These are phyloP conservation scores for Caenorhabditis drosophilae DNA, from an alignment of 2,888 invertebrate species.

Conservation along the genomic window DNA sequence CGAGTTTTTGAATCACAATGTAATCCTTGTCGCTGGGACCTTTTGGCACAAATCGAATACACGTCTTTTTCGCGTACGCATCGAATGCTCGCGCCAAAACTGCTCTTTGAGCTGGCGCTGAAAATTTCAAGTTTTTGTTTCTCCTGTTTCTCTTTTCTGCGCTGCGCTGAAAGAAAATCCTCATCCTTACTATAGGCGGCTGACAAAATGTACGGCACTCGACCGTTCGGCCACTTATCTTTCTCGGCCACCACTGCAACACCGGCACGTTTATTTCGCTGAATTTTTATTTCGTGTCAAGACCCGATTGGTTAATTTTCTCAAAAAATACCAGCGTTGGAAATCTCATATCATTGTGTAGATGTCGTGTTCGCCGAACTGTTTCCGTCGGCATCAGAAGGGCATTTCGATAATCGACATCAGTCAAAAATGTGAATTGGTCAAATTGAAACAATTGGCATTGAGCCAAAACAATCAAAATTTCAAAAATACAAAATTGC, in stretches of 20 bases:
- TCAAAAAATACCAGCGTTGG: constrained; percentile 20
- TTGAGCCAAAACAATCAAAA: too few relatives aligned
- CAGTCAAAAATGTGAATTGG: constrained; percentile 48
- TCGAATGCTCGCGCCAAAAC: constrained; percentile 74
- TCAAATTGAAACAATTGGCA: neutral
- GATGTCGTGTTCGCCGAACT: constrained; percentile 23
- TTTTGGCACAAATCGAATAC: constrained; percentile 76
- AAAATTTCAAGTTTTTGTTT: constrained; percentile 5
- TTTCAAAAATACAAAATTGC: too few relatives aligned
- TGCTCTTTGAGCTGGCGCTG: constrained; percentile 62
- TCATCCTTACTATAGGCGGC: constrained; percentile 66
- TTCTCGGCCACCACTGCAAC: constrained; percentile 59
- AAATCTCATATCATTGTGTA: constrained; percentile 43
- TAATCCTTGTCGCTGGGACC: constrained; percentile 74
- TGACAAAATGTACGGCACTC: constrained; percentile 66
- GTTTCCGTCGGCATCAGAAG: constrained; percentile 20
- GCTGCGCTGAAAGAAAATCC: too few relatives aligned
- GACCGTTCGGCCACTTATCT: constrained; percentile 67
- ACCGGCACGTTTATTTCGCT: constrained; percentile 60
- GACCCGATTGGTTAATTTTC: neutral
- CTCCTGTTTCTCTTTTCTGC: too few relatives aligned
- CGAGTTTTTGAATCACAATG: constrained; percentile 73
- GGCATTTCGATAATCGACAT: constrained; percentile 54
- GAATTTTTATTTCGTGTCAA: neutral
- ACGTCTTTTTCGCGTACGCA: constrained; percentile 75